Conservation (phyloP, 2,113 vertebrate genomes). For the Harpagus bidentatus region DNA sequence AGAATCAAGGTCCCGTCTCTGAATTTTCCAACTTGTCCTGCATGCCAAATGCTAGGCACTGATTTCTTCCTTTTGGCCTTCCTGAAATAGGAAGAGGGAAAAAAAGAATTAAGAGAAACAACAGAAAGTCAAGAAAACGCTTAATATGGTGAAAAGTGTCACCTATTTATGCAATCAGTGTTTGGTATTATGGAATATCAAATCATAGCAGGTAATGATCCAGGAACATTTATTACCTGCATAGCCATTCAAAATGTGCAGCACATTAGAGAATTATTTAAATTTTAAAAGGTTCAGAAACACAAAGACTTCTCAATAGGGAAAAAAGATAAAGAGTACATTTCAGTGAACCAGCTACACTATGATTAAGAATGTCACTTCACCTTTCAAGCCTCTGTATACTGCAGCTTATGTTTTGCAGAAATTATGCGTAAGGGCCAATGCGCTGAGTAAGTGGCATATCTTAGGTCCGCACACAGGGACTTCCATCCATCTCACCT, state of each 20-base stretch:
- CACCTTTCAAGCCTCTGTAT: background rate
- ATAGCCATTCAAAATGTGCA: background rate
- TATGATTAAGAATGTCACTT: background rate
- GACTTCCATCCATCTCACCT: background rate
- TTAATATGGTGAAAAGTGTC: background rate
- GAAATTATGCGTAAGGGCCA: background rate
- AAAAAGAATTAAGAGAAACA: background rate
- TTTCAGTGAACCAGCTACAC: background rate
- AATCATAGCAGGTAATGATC: background rate
- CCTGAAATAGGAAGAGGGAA: conserved; percentile 51
- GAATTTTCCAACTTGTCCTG: conserved; percentile 90
- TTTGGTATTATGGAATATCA: background rate
- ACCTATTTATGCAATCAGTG: background rate
- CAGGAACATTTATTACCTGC: background rate
- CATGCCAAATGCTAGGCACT: conserved; percentile 68
- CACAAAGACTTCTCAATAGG: background rate
- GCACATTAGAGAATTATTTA: background rate
- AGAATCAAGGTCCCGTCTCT: conserved; percentile 90
- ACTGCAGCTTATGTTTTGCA: background rate
- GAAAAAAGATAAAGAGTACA: background rate
- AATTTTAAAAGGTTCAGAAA: background rate
- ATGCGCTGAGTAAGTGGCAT: background rate
- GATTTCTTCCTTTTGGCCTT: conserved; percentile 74
- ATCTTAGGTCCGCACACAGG: background rate
- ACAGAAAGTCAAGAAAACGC: background rate